Base-by-base conservation (phyloP, 2,888 invertebrate genomes). In the Calephelis perditalis region DNA sequence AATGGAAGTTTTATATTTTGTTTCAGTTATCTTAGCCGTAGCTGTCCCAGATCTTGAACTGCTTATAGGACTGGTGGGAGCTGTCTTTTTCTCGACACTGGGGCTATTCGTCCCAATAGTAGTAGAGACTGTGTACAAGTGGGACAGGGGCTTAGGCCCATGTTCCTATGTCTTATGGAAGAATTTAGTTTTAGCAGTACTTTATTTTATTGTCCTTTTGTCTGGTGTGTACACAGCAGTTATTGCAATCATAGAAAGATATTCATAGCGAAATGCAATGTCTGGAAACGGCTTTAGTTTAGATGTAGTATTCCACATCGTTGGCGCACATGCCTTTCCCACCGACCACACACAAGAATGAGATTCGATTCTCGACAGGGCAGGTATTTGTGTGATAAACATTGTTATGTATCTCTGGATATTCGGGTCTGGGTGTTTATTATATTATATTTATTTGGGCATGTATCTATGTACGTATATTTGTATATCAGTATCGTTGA, bases 61-160 rank as follows among this genome's bases (percentile, higher is more conserved):
- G 0, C 94, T 98, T 65, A 98, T 98, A 66, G 95, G 96, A 7
- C 86, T 98, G 49, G 96, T 98, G 0, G 98, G 98, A 1, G 95
- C 98, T 4, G 92, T 94, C 8, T 94, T 94, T 72, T 93, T 94
- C 73, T 94, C 95, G 6, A 92, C 93, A 9, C 86, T 94, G 59
- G 97, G 98, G 1, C 91, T 96, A 11, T 89, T 94, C 57, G 93
- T 95, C 49, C 96, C 96, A 15, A 92, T 95, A 0, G 84, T 95
- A 12, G 92, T 96, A 3, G 95, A 96, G 73, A 94, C 94, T 0
- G 92, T 96, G 8, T 92, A 94, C 67, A 87, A 91, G 63, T 95
- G 94, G 94, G 94, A 95, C 11, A 82, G 91, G 43, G 92, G 92
- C 5, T 82, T 94, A 43, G 96, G 96, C 0, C 77, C 74, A 44